These are phyloP conservation scores for Mechanitis messenoides DNA, from an alignment of 2,888 invertebrate species.

Conservation along the genomic window DNA sequence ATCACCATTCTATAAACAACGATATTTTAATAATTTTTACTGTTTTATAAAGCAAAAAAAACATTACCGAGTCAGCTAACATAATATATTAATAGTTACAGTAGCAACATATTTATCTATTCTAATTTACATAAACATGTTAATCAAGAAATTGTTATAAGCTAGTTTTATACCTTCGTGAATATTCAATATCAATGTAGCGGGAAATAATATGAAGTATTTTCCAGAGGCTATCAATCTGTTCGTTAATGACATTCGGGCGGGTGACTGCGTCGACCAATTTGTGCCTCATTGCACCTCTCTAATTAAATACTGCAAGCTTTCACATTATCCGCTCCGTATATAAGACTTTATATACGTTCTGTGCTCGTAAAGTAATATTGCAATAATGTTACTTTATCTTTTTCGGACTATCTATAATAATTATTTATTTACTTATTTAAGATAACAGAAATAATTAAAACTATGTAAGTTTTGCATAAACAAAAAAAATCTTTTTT, in stretches of 20 bases:
- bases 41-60: too few relatives aligned
- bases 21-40: too few relatives aligned
- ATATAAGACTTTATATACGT: slow-evolving; percentile 24
- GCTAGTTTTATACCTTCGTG: slow-evolving; percentile 37
- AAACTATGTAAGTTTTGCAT: too few relatives aligned
- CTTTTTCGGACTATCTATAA: too few relatives aligned
- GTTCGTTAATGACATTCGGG: slow-evolving; percentile 69
- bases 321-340: slow-evolving; percentile 26
- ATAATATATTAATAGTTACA: neutral
- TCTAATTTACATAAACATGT: slow-evolving; percentile 16
- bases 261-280: slow-evolving; percentile 60
- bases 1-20: too few relatives aligned
- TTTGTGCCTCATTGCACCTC: slow-evolving; percentile 62
- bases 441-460: too few relatives aligned
- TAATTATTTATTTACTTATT: too few relatives aligned
- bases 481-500: too few relatives aligned
- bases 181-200: slow-evolving; percentile 67
- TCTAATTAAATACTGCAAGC: slow-evolving; percentile 55
- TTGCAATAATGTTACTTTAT: too few relatives aligned
- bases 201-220: slow-evolving; percentile 68
- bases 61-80: too few relatives aligned
- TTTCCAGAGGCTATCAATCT: slow-evolving; percentile 70
- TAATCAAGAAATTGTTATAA: slow-evolving; percentile 24
- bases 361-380: neutral
- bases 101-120: slow-evolving; percentile 8